Conservation (phyloP, 1,140 invertebrate species). For the Coboldia fuscipes region DNA sequence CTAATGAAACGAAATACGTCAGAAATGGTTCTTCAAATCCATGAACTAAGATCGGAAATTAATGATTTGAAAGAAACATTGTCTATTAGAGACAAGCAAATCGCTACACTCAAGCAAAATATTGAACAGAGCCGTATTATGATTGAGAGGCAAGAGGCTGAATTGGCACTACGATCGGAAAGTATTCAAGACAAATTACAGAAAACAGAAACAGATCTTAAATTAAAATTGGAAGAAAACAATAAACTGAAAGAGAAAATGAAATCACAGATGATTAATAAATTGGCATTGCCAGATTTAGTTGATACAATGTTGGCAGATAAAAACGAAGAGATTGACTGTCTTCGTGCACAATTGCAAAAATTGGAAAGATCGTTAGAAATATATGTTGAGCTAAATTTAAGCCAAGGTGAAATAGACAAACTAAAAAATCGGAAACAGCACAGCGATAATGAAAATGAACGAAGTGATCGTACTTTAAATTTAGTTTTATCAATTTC, state of each 20-base stretch:
- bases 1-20: conserved; percentile 40
- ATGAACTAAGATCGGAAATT: conserved; percentile 35
- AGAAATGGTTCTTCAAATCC: conserved; percentile 38
- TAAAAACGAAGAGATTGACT: conserved; percentile 44
- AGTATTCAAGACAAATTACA: conserved; percentile 27
- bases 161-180: conserved; percentile 15
- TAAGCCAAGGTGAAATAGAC: conserved; percentile 6
- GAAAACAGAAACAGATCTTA: conserved; percentile 29
- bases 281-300: conserved; percentile 27
- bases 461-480: not conserved
- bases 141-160: conserved; percentile 25
- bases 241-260: conserved; percentile 25
- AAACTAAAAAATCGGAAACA: conserved; percentile 14
- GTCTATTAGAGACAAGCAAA: conserved; percentile 30
- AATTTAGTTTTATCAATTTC: too few species aligned
- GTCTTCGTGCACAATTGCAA: conserved; percentile 27
- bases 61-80: conserved; percentile 30
- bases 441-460: not conserved
- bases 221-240: conserved; percentile 28
- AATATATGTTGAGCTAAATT: conserved; percentile 6
- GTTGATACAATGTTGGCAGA: conserved; percentile 39
- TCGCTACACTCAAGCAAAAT: conserved; percentile 23
- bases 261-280: conserved; percentile 21
- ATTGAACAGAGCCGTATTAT: conserved; percentile 16
- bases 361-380: conserved; percentile 14